Base-by-base conservation (phyloP, 2,888 invertebrate species). In the Troilus luridus region DNA sequence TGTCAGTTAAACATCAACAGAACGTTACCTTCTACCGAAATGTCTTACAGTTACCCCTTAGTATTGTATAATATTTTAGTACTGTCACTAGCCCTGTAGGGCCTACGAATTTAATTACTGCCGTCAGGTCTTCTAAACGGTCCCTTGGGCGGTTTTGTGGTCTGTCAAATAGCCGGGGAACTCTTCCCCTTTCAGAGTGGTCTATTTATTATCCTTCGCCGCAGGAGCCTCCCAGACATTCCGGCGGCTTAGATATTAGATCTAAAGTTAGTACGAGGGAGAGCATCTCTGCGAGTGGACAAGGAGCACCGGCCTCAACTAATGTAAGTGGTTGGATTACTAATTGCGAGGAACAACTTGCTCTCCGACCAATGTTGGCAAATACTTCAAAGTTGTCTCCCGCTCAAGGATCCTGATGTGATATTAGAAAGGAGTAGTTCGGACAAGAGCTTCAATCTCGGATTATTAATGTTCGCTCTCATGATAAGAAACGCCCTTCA, bases 261-360 rank as follows among this genome's bases (percentile, higher is more conserved):
- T 17, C 72, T 0, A 77, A 77, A 77, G 72, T 77, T 77, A 41
- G 72, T 41, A 6, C 17, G 72, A 77, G 72, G 27, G 27, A 19
- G 41, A 27, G 72, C 72, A 77, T 77, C n/a, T 41, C 72, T 41
- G 14, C 41, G 0, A 41, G 41, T 7, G 72, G 72, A 77, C 72
- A 41, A 41, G 72, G 72, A 11, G 9, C 27, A 77, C 72, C 41
- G 72, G 72, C 27, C 41, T 77, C 7, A 9, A 41, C 27, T 41
- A 77, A 77, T 77, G 41, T 17, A 77, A 41, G 72, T 19, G 72
- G 72, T 77, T 41, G 17, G 72, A 27, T 41, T 41, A 77, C 17
- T 77, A 77, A 77, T 77, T 77, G 72, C 72, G 8, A 41, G 41
- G 27, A 77, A 77, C 72, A 77, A 41, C 72, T 77, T 41, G 27